These are phyloP conservation scores for Tympanoctomys barrerae DNA, from an alignment of 2,797 vertebrate species.

Conservation along the genomic window DNA sequence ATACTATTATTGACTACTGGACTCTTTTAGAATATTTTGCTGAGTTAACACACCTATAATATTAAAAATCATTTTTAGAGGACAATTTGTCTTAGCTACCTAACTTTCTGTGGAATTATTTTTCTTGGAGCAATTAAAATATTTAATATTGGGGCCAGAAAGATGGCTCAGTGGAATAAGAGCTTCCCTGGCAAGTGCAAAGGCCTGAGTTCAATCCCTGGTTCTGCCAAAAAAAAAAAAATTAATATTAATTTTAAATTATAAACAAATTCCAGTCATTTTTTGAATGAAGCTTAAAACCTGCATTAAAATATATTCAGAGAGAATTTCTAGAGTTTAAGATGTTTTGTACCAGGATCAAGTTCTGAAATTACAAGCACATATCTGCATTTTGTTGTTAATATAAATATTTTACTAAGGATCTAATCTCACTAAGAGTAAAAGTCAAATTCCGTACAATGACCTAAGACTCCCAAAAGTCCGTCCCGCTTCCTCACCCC, in stretches of 20 bases:
- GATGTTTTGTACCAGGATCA: conserved; percentile 57
- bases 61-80: conserved; percentile 18
- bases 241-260: conserved; percentile 25
- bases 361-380: conserved; percentile 68
- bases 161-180: too few relatives aligned
- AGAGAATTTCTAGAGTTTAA: conserved; percentile 36
- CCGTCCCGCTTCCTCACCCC: neutral
- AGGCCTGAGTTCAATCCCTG: too few relatives aligned
- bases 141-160: conserved; percentile 8
- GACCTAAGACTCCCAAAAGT: neutral
- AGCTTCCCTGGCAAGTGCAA: too few relatives aligned
- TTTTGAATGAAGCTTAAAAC: conserved; percentile 52
- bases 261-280: conserved; percentile 48
- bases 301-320: conserved; percentile 54
- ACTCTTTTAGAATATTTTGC: too few relatives aligned
- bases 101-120: conserved; percentile 9
- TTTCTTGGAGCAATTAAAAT: conserved; percentile 40
- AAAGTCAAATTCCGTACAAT: conserved; percentile 71
- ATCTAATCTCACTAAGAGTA: conserved; percentile 70
- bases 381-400: conserved; percentile 62
- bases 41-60: too few relatives aligned
- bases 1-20: too few relatives aligned
- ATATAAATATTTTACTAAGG: conserved; percentile 79
- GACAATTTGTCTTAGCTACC: neutral
- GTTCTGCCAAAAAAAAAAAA: too few relatives aligned